These are phyloP conservation scores for Aphodius sticticus DNA, from an alignment of 2,888 invertebrate species.

Conservation along the genomic window DNA sequence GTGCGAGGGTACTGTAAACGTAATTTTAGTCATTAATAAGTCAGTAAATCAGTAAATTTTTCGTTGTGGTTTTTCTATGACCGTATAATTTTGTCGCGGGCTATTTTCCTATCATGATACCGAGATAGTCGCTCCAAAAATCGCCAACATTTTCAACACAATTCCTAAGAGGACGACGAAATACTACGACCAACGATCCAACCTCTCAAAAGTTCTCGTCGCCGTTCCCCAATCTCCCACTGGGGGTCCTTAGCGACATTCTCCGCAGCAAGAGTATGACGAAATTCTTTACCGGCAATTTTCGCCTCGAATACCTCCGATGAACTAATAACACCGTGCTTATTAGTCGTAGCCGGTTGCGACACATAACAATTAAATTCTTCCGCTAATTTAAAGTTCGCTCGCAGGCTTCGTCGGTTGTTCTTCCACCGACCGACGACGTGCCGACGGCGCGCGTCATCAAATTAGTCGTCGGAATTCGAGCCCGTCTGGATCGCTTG, in stretches of 20 bases:
- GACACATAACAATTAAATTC: not conserved
- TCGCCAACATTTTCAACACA: too few relatives aligned
- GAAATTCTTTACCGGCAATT: not conserved
- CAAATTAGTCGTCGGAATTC: not conserved
- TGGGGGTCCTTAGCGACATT: not conserved
- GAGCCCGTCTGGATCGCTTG: not conserved
- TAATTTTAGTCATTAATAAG: too few relatives aligned
- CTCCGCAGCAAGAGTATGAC: not conserved
- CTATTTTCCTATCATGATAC: too few relatives aligned
- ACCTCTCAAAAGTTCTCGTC: too few relatives aligned
- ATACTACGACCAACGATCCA: too few relatives aligned
- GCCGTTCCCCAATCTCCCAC: not conserved
- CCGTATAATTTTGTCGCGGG: too few relatives aligned
- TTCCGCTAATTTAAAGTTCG: not conserved
- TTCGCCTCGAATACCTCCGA: not conserved
- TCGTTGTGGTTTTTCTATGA: too few relatives aligned
- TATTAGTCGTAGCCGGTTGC: not conserved
- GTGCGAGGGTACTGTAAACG: too few relatives aligned
- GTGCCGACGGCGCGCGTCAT: not conserved
- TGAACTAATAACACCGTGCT: not conserved
- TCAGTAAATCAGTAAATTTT: too few relatives aligned
- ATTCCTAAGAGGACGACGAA: too few relatives aligned
- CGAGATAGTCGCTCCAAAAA: too few relatives aligned
- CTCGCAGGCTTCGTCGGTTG: not conserved
- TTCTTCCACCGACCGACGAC: not conserved